Conservation (phyloP, 2,113 vertebrate species). For the Prunella fulvescens region DNA sequence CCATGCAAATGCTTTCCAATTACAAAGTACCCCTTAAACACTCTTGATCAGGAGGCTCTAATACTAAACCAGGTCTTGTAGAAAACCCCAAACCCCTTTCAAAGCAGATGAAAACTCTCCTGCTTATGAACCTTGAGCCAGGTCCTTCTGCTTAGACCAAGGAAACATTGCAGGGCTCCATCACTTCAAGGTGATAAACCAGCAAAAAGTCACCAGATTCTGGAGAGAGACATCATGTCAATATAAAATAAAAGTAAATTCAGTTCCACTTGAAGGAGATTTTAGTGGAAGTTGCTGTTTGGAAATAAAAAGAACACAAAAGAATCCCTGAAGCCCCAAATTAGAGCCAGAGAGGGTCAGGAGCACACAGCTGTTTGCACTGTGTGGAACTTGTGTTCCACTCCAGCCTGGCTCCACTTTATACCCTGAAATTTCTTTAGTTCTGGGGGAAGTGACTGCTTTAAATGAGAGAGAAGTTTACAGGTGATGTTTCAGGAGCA, state of each 20-base stretch:
- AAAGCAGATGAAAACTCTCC: neutral
- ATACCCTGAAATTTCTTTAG: neutral
- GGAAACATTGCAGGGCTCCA: neutral
- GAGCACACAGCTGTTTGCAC: no score
- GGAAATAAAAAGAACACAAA: neutral
- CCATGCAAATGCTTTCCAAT: neutral
- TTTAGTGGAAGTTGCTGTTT: neutral
- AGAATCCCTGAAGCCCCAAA: neutral
- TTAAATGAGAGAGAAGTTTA: neutral
- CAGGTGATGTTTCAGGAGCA: neutral
- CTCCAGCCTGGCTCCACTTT: neutral
- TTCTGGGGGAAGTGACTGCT: neutral
- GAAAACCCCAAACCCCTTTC: neutral
- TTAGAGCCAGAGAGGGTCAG: neutral
- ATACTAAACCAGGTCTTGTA: neutral
- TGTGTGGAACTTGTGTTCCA: fast-evolving
- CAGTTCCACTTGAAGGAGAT: neutral
- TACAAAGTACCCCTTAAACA: neutral
- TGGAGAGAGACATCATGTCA: neutral
- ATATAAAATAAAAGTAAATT: neutral
- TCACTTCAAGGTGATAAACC: neutral
- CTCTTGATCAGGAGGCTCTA: neutral
- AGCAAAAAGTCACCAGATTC: neutral
- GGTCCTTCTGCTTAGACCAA: neutral
- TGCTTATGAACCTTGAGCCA: neutral